These are phyloP conservation scores for Gallinago paraguaiae DNA, from an alignment of 2,113 vertebrate species.

Conservation along the genomic window DNA sequence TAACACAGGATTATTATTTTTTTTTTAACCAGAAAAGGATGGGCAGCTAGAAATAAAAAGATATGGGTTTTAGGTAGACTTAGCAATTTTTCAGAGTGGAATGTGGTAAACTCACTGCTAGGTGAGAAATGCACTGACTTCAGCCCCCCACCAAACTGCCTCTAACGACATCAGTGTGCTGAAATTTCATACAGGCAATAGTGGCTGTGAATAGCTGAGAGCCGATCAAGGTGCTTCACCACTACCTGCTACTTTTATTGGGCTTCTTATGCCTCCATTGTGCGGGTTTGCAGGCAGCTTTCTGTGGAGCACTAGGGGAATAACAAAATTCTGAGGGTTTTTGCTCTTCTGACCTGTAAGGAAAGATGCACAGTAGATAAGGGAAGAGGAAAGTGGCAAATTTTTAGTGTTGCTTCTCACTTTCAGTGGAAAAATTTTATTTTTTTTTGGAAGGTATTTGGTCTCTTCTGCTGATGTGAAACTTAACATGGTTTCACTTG, in stretches of 20 bases:
- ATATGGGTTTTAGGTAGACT: not conserved
- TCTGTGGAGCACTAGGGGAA: not conserved
- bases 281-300: not conserved
- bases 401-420: not conserved
- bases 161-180: not conserved
- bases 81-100: not conserved
- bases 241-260: not conserved
- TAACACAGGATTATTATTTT: not conserved
- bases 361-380: not conserved
- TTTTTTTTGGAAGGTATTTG: not conserved
- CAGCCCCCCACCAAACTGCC: not conserved
- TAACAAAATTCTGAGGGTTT: not conserved
- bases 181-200: not conserved
- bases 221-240: not conserved
- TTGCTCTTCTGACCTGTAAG: not conserved
- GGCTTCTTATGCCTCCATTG: not conserved
- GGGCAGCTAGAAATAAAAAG: not conserved
- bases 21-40: not conserved
- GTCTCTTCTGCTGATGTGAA: not conserved
- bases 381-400: not conserved
- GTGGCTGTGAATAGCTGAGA: not conserved
- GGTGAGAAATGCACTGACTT: not conserved
- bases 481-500: not conserved
- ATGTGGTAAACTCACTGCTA: not conserved
- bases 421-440: not conserved